Base-by-base conservation (phyloP, 2,888 invertebrate species). In the Drosophila trichaetosa region DNA sequence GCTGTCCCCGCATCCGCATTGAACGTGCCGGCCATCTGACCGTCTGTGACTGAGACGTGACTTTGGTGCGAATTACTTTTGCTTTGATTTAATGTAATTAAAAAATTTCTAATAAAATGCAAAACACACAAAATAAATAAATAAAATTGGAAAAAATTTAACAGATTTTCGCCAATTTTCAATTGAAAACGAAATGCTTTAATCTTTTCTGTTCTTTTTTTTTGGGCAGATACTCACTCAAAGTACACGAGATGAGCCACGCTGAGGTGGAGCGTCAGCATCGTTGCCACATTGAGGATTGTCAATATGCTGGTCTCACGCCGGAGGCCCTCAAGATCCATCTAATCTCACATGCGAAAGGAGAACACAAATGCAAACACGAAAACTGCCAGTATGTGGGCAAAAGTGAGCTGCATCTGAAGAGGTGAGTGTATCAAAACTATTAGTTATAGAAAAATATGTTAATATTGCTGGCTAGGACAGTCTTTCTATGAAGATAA, bases 191-290 rank as follows among this genome's bases (percentile, higher is more conserved):
- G 2, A 36, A 54, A 27, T 40, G 21, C 29, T 40, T 56, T 56
- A 42, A 21, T 52, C 34, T 52, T 24, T 38, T 24, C 33, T 48
- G 40, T 66, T 13, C 6, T 53, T 33, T 57, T 70, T 65, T 0
- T 8, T 83, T 87, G 8, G 24, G 7, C 60, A 96, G 95, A 79
- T 94, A 94, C 74, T 94, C 94, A 58, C 93, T 96, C 10, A 94
- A 94, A 68, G 94, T 95, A 79, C 96, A 96, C 91, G 94, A 94
- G 93, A 91, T 94, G 58, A 94, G 93, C 31, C 95, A 96, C 87
- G 63, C 58, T 2, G 51, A 76, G 57, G 61, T 72, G 53, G 80
- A 84, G 42, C 92, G 93, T 63, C 63, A 56, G 2, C 94, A 93
- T 91, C 93, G 93, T 77, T 96, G 96, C 83, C 92, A 94, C 16